Base-by-base conservation (phyloP, 2,797 vertebrate species). In the Lindbergichthys nudifrons region DNA sequence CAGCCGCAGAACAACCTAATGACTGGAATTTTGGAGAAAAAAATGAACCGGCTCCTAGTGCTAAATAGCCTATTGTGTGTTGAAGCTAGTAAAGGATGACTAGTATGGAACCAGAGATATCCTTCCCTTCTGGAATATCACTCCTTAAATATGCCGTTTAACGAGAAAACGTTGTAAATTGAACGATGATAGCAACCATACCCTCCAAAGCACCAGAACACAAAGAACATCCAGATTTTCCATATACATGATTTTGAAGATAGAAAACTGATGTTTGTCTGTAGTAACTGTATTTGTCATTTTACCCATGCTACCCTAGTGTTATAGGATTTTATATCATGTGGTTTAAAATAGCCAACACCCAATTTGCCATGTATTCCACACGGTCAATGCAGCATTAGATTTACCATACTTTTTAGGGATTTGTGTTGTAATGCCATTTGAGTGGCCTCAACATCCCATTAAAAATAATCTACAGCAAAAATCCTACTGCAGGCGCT, bases 391-490 rank as follows among this genome's bases (percentile, higher is more conserved):
- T 18, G 63, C 54, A 61, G 62, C 45, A 57, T 68, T 53, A 77
- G 23, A 72, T 42, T 14, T 9, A 71, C 42, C 11, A 41, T 23
- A 41, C n/a, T 51, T 47, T 68, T 48, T 26, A 43, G 42, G 47
- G 26, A 39, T 57, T 30, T 26, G 18, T 56, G 32, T 63, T 70
- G 41, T 47, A 80, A 60, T 71, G 47, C 41, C 41, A 48, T 74
- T 43, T 61, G 12, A 60, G 36, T 8, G 32, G 19, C 46, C 16
- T 50, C 10, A 23, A 58, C 43, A 83, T 39, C 56, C 48, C 18
- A 81, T 62, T 72, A 58, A 73, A 23, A 73, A 51, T 0, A 66
- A 75, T 58, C 65, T 36, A 58, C 61, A 61, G 73, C 39, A 30
- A 62, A 61, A 79, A 69, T 64, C 30, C 48, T 21, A 39, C 42